Base-by-base conservation (phyloP, 2,797 vertebrate species). In the Sylvia borin region DNA sequence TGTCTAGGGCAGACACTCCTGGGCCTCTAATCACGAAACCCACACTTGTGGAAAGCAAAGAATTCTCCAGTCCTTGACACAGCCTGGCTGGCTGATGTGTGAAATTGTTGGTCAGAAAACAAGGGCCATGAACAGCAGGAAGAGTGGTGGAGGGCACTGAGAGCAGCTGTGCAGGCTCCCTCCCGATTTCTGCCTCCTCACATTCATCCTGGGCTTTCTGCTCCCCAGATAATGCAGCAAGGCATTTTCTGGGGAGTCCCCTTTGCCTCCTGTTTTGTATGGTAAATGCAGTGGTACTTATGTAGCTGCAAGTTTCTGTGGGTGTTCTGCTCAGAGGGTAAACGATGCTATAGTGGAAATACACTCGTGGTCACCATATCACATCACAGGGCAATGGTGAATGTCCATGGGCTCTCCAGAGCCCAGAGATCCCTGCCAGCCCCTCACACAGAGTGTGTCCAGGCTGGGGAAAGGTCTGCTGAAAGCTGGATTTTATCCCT, bases 301-400 rank as follows among this genome's bases (percentile, higher is more conserved):
- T 13, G 27, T 50, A 67, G 51, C 78, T 55, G 22, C 12, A 47
- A n/a, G 42, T 53, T 26, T 62, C 43, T 10, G 2, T 2, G 53
- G 38, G 31, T 18, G 32, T 6, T 66, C 43, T 9, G 18, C 0
- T 0, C 32, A 36, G 29, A 42, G 48, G 29, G 18, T 25, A 32
- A 13, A 3, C 6, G 70, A 51, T 1, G 20, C 47, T 66, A 0
- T 0, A 47, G 51, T 16, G 62, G 67, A 74, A 80, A 58, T 27
- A 45, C 13, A 14, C 61, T 29, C 0, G 1, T 45, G 65, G 64
- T 53, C 22, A 36, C 9, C 9, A 6, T 13, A 13, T 72, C 53
- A 25, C 17, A 51, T 34, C 58, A 43, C 42, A 13, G 26, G 4
- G 27, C 19, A 60, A 18, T 2, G 7, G 26, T 16, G 61, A 15